Evolutionary conservation across 92 coral and sea anemone genomes (phyloP), one percentile per base, ranked within the genome.

Genomic region (Epizoanthus fatuus): DNA sequence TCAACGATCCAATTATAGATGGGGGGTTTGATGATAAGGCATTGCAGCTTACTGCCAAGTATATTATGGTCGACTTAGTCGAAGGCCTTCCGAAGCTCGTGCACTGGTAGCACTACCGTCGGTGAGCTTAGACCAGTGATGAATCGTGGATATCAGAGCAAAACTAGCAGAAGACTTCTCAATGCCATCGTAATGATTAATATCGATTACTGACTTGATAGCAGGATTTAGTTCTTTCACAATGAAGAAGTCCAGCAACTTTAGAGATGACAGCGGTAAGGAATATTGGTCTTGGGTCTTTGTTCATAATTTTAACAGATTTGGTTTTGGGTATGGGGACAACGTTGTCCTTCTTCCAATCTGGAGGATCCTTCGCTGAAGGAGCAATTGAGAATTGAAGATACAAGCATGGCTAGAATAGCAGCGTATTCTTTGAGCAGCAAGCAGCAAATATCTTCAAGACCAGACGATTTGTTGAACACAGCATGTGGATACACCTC

Each of bases 321-420:
- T 87, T 87, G 17, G 70, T 65, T 60, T 87, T 87, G 17, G 87
- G 74, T 13, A 76, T 49, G 59, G 74, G 77, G 58, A 80, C 77
- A 39, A 63, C 69, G 69, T n/a, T n/a, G n/a, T 63, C 32, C 38
- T 37, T 40, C 69, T 63, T 63, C 32, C 32, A 22, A 22, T 22
- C 25, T 22, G 25, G 25, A 22, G 25, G 25, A 22, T 63, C 69
- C 69, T 14, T n/a, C 57, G 20, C 7, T 13, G 7, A 40, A 64
- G 7, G 35, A 75, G 11, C 73, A 60, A 45, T 85, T 75, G 65
- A 84, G 32, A 63, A 76, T 77, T 42, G 32, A 63, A 63, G 74
- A 68, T 15, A 77, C 38, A 52, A 69, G 85, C 29, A 64, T n/a
- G 69, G 90, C 85, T n/a, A 86, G 37, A 32, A 77, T 54, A 38